Percentiles rank a stretch among this genome's conserved stretches.
These are phyloP conservation scores for Stichodactyla helianthus DNA, from an alignment of 64 coral and sea anemone species.

Conservation along the genomic window DNA sequence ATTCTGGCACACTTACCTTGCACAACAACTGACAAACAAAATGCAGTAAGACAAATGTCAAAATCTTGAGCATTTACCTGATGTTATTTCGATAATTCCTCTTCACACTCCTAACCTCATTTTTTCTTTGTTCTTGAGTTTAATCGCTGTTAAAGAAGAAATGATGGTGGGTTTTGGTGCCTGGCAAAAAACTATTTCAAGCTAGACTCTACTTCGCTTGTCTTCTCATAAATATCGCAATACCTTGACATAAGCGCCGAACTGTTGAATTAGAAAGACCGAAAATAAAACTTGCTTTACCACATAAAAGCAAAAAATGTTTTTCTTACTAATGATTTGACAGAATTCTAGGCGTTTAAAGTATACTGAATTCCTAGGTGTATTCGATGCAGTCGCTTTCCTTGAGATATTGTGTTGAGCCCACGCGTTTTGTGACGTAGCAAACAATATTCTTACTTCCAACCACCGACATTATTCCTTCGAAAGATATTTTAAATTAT, in stretches of 20 bases:
- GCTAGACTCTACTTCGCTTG: neutral
- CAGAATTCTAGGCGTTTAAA: neutral
- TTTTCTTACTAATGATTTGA: neutral
- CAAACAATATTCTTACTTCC: neutral
- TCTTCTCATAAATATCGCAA: neutral
- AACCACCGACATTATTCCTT: neutral
- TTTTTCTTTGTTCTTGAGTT: neutral
- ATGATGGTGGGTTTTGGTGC: neutral
- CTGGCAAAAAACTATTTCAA: neutral
- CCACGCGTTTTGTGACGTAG: neutral
- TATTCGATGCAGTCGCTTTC: neutral
- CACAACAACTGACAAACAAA: neutral
- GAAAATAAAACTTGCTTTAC: neutral
- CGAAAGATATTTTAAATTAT: constrained; percentile 5
- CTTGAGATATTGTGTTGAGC: neutral
- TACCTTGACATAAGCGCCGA: neutral
- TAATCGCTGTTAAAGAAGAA: neutral
- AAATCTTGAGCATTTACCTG: neutral
- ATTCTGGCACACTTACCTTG: neutral
- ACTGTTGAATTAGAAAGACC: neutral
- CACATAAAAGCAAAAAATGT: neutral
- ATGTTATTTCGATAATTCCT: neutral
- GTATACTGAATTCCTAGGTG: neutral
- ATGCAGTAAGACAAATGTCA: neutral
- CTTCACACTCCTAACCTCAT: neutral